Conservation (phyloP, 2,113 vertebrate genomes). For the Pleuronectes platessa region DNA sequence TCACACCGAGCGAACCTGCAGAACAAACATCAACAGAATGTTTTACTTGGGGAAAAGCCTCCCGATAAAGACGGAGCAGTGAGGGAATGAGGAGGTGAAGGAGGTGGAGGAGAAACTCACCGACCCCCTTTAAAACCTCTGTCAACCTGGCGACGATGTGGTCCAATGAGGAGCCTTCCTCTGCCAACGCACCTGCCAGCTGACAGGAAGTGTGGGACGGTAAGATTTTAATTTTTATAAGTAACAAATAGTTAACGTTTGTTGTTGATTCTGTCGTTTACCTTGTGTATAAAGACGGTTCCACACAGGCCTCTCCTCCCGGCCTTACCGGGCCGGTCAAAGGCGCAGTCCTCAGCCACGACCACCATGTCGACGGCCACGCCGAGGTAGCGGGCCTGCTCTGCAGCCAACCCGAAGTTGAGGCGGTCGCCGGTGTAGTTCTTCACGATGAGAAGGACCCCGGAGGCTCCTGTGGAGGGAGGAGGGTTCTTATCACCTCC, state of each 20-base stretch:
- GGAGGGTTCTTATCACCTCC: not conserved
- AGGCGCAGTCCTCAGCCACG: constrained; percentile 92
- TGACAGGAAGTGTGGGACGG: constrained; percentile 62
- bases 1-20: constrained; percentile 91
- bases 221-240: no score
- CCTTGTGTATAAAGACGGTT: constrained; percentile 93
- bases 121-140: constrained; percentile 76
- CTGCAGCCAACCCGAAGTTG: constrained; percentile 93
- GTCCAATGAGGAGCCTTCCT: constrained; percentile 85
- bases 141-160: constrained; percentile 84
- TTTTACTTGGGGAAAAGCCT: rapidly evolving
- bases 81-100: not conserved
- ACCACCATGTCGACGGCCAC: constrained; percentile 87
- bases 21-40: not conserved
- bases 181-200: constrained; percentile 92
- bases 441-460: constrained; percentile 92
- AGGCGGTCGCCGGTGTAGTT: constrained; percentile 97
- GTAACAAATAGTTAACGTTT: no score
- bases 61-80: rapidly evolving
- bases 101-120: constrained; percentile 69
- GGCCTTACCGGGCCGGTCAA: constrained; percentile 84
- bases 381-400: constrained; percentile 87
- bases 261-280: constrained; percentile 37
- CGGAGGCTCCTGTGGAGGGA: constrained; percentile 79
- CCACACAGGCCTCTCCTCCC: constrained; percentile 93